Evolutionary conservation across 2,888 invertebrate genomes (phyloP), one percentile per base, ranked within the genome.

Genomic region (Stictocephala bisonia): DNA sequence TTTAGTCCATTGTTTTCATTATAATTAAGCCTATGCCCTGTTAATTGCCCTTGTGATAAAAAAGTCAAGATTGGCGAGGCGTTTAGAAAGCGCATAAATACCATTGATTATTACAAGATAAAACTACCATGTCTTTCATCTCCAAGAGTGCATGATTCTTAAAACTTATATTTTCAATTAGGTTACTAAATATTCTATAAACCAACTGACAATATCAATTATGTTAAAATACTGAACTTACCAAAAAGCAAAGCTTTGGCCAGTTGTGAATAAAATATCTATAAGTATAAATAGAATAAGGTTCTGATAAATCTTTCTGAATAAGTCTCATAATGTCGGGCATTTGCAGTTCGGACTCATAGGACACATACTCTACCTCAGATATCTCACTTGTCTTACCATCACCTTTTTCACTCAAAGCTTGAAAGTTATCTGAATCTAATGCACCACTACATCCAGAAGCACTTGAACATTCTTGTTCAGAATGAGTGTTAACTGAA

Each of bases 261-360:
- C 99, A 99, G 85, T 99, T 99, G 85, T 99, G 97, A 84, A 99
- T 98, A 88, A 99, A 99, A 88, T 99, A 99, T 87, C 99, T 92
- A 88, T 99, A 99, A 29, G 99, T 99, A 86, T 99, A 99, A 87
- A 99, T 99, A 79, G 99, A 99, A 87, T 99, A 99, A 41, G 99
- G 99, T 89, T 99, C 99, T 75, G 98, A 98, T 80, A 99, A 89
- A 88, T 99, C 99, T 85, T 97, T 97, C 84, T 98, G 97, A 84
- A 99, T 99, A 82, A 99, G 91, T 87, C 93, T 92, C 97, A 99
- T 99, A 80, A 99, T 99, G 86, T 96, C 95, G 81, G 96, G 95
- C 96, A 99, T 97, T 87, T 99, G 98, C 79, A 93, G 86, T 87
- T 99, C 99, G 81, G 96, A 96, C 86, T 95, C 92, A 84, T 98